Evolutionary conservation across 2,797 vertebrate genomes (phyloP), one percentile per base, ranked within the genome.

Genomic region (Rhyacichthys aspro): DNA sequence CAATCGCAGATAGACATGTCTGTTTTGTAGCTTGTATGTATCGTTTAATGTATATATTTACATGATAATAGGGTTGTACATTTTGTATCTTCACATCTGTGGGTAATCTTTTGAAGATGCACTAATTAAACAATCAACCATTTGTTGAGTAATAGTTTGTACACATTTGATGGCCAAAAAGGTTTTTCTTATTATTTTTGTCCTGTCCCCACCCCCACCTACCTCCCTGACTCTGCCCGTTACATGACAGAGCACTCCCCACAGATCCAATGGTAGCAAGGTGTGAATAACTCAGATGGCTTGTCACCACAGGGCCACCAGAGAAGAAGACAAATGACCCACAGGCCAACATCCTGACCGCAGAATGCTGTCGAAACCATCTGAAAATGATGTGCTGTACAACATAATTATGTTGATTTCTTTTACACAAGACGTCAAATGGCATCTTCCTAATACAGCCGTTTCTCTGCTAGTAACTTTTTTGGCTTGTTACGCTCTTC

Each of bases 221-320:
- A 8, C 0, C 19, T n/a, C 32, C 38, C 16, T 0, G 28, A 0
- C 50, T 9, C 37, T 74, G 69, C 15, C 49, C 58, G 63, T 55
- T 33, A 59, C 59, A 55, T 63, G 78, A 81, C 63, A 0, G 42
- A 60, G 68, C 67, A 74, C 67, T 43, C 74, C 70, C 72, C 63
- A 76, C 60, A 34, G 81, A 84, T 84, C 82, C 38, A 8, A 54
- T 75, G 56, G 48, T 63, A 5, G 57, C 34, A 44, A 61, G 72
- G 86, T 81, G 83, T 63, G 69, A 86, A 88, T 85, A 75, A 15
- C 72, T 82, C 64, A 34, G 65, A 48, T 34, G n/a, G 32, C 43
- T 63, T 68, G 76, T 84, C 79, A 71, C 60, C 69, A 55, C 79
- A n/a, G 55, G 75, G 63, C 75, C 74, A 77, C 81, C 73, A 2